Conservation (phyloP, 2,113 vertebrate species). For the Madoqua kirkii region DNA sequence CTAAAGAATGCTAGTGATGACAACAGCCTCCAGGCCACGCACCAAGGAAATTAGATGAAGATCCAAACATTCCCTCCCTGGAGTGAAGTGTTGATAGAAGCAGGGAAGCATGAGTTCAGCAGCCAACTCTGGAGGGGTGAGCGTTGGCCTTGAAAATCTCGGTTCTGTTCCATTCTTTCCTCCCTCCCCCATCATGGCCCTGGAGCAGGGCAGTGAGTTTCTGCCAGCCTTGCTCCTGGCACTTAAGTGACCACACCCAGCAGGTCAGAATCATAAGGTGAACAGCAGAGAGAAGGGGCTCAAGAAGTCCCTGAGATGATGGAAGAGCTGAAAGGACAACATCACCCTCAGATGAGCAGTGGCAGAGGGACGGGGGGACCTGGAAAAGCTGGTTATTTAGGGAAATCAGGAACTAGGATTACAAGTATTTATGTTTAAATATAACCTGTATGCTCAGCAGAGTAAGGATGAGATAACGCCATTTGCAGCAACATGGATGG, state of each 20-base stretch:
- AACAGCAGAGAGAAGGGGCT: neutral
- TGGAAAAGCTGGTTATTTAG: neutral
- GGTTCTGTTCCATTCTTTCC: neutral
- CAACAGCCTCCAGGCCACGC: neutral
- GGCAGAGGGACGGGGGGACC: neutral
- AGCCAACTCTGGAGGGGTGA: rapidly evolving
- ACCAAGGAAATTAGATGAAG: neutral
- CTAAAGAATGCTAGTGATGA: neutral
- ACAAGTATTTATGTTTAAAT: neutral
- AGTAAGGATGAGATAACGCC: neutral
- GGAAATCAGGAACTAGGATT: neutral
- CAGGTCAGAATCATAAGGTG: neutral
- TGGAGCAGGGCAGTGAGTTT: no score
- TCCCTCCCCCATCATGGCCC: neutral
- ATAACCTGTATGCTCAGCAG: neutral
- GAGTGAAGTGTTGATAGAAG: neutral
- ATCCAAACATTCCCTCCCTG: neutral
- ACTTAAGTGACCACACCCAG: neutral
- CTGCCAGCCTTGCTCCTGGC: neutral
- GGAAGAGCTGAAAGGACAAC: rapidly evolving
- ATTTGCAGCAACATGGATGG: neutral
- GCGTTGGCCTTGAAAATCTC: no score
- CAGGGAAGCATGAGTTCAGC: neutral
- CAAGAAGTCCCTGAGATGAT: neutral
- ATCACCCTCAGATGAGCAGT: neutral